Conservation (phyloP, 2,797 vertebrate species). For the Chaunax sp. region DNA sequence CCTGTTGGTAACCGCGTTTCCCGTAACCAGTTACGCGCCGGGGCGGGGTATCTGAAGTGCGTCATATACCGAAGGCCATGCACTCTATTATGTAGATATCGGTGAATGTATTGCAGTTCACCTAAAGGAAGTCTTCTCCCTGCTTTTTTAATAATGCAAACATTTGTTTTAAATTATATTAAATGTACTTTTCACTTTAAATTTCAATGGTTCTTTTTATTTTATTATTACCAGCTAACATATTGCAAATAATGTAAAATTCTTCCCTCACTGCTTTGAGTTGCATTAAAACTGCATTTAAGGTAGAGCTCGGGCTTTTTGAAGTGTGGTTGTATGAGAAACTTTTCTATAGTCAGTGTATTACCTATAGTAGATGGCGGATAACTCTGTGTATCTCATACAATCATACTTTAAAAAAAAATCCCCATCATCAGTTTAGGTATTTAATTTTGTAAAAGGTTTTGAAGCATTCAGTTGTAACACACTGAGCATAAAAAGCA, state of each 20-base stretch:
- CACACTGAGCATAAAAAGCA: not conserved
- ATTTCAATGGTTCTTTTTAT: no score
- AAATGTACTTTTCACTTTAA: no score
- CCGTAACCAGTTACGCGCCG: constrained; percentile 56
- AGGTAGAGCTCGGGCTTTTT: not conserved
- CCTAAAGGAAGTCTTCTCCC: not conserved
- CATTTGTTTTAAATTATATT: no score
- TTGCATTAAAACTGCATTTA: not conserved
- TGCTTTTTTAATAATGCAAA: no score
- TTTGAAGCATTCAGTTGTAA: not conserved
- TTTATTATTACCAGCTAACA: no score
- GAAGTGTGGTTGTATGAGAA: no score
- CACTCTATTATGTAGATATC: not conserved
- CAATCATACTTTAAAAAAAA: no score
- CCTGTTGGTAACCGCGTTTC: constrained; percentile 72
- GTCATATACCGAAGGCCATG: constrained; percentile 34
- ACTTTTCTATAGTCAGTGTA: no score
- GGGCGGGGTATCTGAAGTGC: constrained; percentile 67
- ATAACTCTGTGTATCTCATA: no score
- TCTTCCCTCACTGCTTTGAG: not conserved
- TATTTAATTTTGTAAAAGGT: not conserved
- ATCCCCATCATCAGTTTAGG: not conserved
- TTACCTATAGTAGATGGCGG: no score
- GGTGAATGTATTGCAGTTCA: not conserved
- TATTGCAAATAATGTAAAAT: not conserved